These are phyloP conservation scores for Drosophila insularis DNA, from an alignment of 1,140 invertebrate species.

Conservation along the genomic window DNA sequence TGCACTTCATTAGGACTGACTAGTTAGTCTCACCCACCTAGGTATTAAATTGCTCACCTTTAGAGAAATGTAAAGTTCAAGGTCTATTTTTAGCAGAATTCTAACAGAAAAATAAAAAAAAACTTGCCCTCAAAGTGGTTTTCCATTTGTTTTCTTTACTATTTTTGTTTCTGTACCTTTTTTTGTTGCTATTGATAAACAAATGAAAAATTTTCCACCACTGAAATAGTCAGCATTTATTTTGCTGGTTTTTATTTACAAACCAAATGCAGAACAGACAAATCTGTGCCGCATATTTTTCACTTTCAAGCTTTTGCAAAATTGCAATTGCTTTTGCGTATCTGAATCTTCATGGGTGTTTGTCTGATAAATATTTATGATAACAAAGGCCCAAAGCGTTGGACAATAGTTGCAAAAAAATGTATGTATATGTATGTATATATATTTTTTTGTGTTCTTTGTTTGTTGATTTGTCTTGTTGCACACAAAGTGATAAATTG, in stretches of 20 bases:
- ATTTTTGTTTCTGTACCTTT: conserved; percentile 15
- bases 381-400: conserved; percentile 21
- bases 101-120: background rate
- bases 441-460: background rate
- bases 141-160: background rate
- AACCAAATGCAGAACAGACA: conserved; percentile 1
- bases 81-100: conserved; percentile 14
- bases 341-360: background rate
- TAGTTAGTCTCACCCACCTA: conserved; percentile 1
- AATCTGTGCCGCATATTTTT: conserved; percentile 30
- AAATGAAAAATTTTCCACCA: conserved; percentile 52
- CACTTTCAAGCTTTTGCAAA: conserved; percentile 25
- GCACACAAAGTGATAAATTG: conserved; percentile 3
- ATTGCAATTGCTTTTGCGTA: conserved; percentile 28
- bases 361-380: conserved; percentile 46
- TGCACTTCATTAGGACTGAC: conserved; percentile 58
- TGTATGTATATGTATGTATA: too few relatives aligned
- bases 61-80: conserved; percentile 44
- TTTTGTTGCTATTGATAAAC: conserved; percentile 45
- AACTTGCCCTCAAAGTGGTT: conserved; percentile 36
- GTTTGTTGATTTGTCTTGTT: background rate
- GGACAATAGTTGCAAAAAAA: conserved; percentile 8
- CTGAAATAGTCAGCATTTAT: conserved; percentile 43
- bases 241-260: conserved; percentile 24
- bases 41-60: background rate